These are phyloP conservation scores for Nineta flava DNA, from an alignment of 2,888 invertebrate genomes.

Conservation along the genomic window DNA sequence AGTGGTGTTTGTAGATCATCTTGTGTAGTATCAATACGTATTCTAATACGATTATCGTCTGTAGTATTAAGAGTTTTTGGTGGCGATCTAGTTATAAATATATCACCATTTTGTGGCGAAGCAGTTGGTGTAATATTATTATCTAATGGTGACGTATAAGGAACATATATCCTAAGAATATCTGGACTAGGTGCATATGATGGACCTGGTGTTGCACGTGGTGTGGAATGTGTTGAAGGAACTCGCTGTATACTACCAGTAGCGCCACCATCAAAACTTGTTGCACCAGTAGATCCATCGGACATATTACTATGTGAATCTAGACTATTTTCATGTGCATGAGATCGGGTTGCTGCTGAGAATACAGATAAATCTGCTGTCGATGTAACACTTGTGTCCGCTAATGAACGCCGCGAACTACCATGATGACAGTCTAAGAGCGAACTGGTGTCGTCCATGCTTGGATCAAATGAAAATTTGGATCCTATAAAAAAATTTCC, in stretches of 20 bases:
- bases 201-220: slow-evolving; percentile 46
- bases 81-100: slow-evolving; percentile 24
- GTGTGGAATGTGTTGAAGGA: slow-evolving; percentile 41
- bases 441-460: slow-evolving; percentile 53
- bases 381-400: slow-evolving; percentile 70
- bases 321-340: slow-evolving; percentile 55
- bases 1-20: slow-evolving; percentile 50
- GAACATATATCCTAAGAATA: slow-evolving; percentile 63
- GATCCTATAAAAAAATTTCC: slow-evolving; percentile 31
- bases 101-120: slow-evolving; percentile 35
- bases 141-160: slow-evolving; percentile 47
- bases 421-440: slow-evolving; percentile 37
- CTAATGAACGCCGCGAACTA: slow-evolving; percentile 62
- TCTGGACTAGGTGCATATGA: slow-evolving; percentile 51
- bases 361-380: slow-evolving; percentile 70
- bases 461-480: slow-evolving; percentile 46
- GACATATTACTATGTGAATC: slow-evolving; percentile 64
- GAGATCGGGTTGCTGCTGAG: slow-evolving; percentile 53
- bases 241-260: slow-evolving; percentile 32
- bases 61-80: slow-evolving; percentile 34
- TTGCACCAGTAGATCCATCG: slow-evolving; percentile 50
- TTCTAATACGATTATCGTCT: slow-evolving; percentile 56
- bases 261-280: slow-evolving; percentile 31
- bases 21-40: slow-evolving; percentile 43
- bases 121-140: slow-evolving; percentile 24